Evolutionary conservation across 92 coral and sea anemone species (phyloP), one percentile per base, ranked within the genome.

Genomic region (Scolanthus callimorphus): DNA sequence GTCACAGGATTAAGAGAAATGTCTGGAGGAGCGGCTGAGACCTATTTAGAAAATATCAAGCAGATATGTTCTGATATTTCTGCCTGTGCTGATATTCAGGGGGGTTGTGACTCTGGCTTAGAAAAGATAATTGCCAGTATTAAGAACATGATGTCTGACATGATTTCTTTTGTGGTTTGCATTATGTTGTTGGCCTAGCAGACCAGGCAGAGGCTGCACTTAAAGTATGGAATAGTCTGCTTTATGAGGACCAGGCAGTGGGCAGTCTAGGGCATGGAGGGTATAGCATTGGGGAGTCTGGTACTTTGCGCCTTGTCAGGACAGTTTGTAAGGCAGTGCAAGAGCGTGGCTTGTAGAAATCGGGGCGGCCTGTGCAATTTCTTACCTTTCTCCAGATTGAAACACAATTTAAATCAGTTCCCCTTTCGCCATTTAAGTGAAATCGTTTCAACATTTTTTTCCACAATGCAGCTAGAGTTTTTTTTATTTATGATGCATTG

Each of bases 271-370:
- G 17, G 6, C 52, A 46, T 46, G 52, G 52, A 4, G 52, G 52
- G 17, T 46, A 46, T 21, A 46, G 52, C 17, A 4, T 46, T 46
- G 52, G 52, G 12, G 41, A 15, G 49, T 71, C 65, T 22, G 86
- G 86, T n/a, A 72, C 86, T 4, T 49, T 71, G 15, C 80, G 76
- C 23, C 62, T 70, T 11, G 53, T 78, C 2, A 39, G 85, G 47
- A 78, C 78, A 23, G 72, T 55, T 26, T 78, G 76, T 51, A 78
- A 78, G 56, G 85, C 85, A 53, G 30, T 78, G 63, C 65, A 78
- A 60, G 55, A 65, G 17, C 69, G 69, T 39, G 85, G 70, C 24
- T 78, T 60, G 11, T 73, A 70, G 57, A 48, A 69, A 21, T 52
- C 58, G 4, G 85, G 86, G 25, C 50, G 86, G 55, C 39, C 69